Percentiles rank a stretch among this genome's conserved stretches.
Evolutionary conservation across 1,140 invertebrate species (phyloP).

Genomic region (Globodera rostochiensis): DNA sequence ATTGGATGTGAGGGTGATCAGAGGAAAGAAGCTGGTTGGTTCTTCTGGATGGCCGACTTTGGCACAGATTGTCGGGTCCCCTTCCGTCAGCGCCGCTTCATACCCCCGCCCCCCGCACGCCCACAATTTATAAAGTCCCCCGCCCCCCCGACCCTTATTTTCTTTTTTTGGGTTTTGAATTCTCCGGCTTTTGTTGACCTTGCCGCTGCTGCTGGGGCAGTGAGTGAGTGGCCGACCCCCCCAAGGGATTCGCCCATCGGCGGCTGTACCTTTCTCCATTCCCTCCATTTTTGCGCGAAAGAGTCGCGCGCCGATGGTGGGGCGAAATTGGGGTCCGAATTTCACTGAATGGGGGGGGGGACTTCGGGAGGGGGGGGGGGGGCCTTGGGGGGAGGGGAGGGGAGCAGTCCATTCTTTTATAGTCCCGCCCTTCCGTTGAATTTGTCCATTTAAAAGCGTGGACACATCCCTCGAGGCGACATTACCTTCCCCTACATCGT

Average conservation of each 20-base stretch:
- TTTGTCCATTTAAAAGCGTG: conserved; percentile 1
- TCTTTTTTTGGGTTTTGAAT: not conserved
- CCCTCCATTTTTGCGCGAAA: not conserved
- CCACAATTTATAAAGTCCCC: not conserved
- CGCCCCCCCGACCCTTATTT: not conserved
- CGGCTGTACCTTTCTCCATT: not conserved
- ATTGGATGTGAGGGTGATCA: no score
- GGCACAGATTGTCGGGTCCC: no score
- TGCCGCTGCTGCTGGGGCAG: not conserved
- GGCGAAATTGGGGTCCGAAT: not conserved
- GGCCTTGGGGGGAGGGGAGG: not conserved
- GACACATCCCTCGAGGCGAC: not conserved
- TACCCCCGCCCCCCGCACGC: no score
- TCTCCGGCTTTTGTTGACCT: not conserved
- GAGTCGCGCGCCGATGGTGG: not conserved
- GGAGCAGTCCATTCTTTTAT: not conserved
- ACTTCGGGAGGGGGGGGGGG: not conserved
- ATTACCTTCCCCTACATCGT: no score
- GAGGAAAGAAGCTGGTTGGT: no score
- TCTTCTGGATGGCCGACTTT: no score
- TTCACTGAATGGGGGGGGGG: not conserved
- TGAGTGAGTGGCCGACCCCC: not conserved
- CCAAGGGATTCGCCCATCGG: no score
- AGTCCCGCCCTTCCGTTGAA: not conserved
- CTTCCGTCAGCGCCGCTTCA: no score